Evolutionary conservation across 2,888 invertebrate species (phyloP), one percentile per base, ranked within the genome.

Genomic region (Leptarthrus brevirostris): DNA sequence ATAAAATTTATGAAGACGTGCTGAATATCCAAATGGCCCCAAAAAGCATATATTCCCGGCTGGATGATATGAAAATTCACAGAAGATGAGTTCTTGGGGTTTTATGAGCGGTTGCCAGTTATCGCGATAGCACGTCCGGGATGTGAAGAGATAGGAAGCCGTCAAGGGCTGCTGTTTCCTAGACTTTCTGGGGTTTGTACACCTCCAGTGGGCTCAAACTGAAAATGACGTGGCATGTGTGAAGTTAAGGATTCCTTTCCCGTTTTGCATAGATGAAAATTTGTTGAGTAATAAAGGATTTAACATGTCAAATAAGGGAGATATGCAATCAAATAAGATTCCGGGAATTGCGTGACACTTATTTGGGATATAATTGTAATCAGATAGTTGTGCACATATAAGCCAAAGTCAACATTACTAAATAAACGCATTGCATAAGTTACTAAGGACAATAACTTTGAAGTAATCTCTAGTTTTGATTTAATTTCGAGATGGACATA

Each of bases 1-100:
- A 49, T 49, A 49, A 49, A 49, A 49, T 49, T 49, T 49, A 49
- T 49, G 49, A 49, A 49, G 49, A 49, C 49, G 49, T 49, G 49
- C 14, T 49, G 49, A 49, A 49, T 49, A 49, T 49, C 49, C 49
- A 49, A 49, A 49, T 49, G 49, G 49, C 20, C 49, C 49, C 49
- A 18, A 49, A 49, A 49, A 49, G 49, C 49, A 49, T 49, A 49
- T 16, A 49, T 49, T 49, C 49, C 12, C 49, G 18, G 16, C 18
- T 20, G 18, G 49, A 49, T 49, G 49, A 49, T 49, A 49, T 49
- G 49, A 49, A 49, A 49, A 49, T 49, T 49, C 22, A n/a, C 4
- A 49, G 16, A 49, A 16, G 20, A 49, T 16, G 49, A 49, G 20
- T 49, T 49, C 20, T 49, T 20, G 49, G 49, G 20, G 16, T 49